Percentiles rank a stretch among this genome's conserved stretches.
phyloP scores from a whole-genome alignment of 2,888 invertebrate genomes.

The Diogma glabrata region DNA sequence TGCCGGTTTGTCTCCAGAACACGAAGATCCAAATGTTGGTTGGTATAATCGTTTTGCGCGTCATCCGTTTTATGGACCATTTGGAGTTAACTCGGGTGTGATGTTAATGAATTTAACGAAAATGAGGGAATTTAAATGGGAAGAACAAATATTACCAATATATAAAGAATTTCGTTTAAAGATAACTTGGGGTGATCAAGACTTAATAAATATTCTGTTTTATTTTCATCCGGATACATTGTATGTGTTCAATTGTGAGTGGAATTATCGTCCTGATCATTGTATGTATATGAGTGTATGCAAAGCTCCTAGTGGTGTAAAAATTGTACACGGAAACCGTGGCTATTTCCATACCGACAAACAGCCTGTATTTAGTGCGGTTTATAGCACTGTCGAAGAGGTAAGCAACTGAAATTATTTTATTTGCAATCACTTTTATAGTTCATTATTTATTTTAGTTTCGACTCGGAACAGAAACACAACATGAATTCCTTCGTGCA shows the following conservation, averaged over 20 bases:
- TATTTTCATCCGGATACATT: slow-evolving; percentile 70
- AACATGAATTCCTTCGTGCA: slow-evolving; percentile 46
- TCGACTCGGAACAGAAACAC: slow-evolving; percentile 52
- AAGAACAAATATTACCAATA: slow-evolving; percentile 69
- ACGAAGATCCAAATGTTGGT: slow-evolving; percentile 83
- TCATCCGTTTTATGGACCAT: slow-evolving; percentile 78
- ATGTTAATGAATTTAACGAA: slow-evolving; percentile 95
- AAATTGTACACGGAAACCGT: slow-evolving; percentile 79
- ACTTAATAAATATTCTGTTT: slow-evolving; percentile 79
- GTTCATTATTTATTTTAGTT: too few relatives aligned
- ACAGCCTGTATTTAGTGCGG: slow-evolving; percentile 69
- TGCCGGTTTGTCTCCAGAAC: slow-evolving; percentile 78
- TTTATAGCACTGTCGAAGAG: slow-evolving; percentile 44
- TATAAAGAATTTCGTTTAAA: slow-evolving; percentile 72
- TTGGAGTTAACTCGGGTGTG: slow-evolving; percentile 89
- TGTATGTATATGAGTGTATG: slow-evolving; percentile 93
- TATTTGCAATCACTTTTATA: slow-evolving; percentile 23
- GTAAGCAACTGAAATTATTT: too few relatives aligned
- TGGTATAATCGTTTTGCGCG: slow-evolving; percentile 95
- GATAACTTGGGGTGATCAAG: slow-evolving; percentile 97
- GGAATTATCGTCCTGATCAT: slow-evolving; percentile 90
- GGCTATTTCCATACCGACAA: slow-evolving; percentile 75
- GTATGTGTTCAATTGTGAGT: slow-evolving; percentile 68
- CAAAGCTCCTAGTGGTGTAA: slow-evolving; percentile 51
- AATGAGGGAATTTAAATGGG: slow-evolving; percentile 80